phyloP scores from a whole-genome alignment of 2,888 invertebrate species.

The Steinernema carpocapsae region DNA sequence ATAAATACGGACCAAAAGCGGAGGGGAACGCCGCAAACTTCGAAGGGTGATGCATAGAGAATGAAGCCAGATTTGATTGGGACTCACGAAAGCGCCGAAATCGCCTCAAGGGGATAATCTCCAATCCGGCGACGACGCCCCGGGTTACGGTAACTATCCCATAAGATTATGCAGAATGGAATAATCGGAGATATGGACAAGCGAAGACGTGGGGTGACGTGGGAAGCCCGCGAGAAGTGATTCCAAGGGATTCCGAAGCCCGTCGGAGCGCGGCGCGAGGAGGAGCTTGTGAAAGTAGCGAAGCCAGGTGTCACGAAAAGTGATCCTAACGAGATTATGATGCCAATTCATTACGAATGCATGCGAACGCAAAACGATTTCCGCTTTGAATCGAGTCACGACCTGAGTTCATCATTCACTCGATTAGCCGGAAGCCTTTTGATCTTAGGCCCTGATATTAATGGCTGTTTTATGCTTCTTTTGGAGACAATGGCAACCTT shows the following conservation, averaged over 20 bases:
- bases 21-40: not conserved
- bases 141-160: not conserved
- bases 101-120: constrained; percentile 23
- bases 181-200: not conserved
- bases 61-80: not conserved
- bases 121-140: not conserved
- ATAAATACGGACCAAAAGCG: not conserved
- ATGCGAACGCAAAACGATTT: too few species aligned
- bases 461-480: too few species aligned
- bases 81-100: not conserved
- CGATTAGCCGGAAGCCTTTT: too few species aligned
- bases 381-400: too few species aligned
- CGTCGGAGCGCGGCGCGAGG: too few species aligned
- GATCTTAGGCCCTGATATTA: too few species aligned
- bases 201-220: constrained; percentile 24
- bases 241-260: not conserved
- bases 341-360: too few species aligned
- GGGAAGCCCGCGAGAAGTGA: not conserved
- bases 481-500: too few species aligned
- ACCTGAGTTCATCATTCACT: too few species aligned
- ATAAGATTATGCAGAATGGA: constrained; percentile 27
- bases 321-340: too few species aligned
- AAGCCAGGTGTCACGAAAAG: too few species aligned
- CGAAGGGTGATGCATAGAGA: constrained; percentile 2
- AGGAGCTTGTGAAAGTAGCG: too few species aligned